These are phyloP conservation scores for Solea senegalensis DNA, from an alignment of 2,113 vertebrate genomes.

Conservation along the genomic window DNA sequence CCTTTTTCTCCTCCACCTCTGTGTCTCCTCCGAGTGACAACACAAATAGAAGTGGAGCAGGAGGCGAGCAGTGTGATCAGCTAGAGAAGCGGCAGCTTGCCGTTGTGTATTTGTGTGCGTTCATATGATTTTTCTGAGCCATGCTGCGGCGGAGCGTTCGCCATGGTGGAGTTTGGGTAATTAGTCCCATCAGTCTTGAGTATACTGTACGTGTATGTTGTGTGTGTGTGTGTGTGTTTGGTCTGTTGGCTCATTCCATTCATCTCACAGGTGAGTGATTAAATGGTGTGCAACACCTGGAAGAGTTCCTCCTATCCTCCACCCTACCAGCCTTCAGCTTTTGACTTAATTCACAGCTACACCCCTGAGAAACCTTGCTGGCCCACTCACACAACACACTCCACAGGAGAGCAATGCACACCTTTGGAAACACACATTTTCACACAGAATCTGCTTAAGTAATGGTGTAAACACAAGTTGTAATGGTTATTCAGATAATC, in stretches of 20 bases:
- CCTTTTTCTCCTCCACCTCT: slow-evolving; percentile 19
- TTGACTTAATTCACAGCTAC: slow-evolving; percentile 53
- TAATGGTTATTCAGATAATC: too few relatives aligned
- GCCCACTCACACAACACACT: slow-evolving; percentile 27
- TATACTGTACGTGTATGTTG: neutral
- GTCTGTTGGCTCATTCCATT: slow-evolving; percentile 40
- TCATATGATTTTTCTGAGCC: slow-evolving; percentile 40
- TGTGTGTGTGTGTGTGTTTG: slow-evolving; percentile 17
- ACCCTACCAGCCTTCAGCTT: slow-evolving; percentile 37
- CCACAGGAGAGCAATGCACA: slow-evolving; percentile 3
- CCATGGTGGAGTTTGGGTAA: slow-evolving; percentile 58
- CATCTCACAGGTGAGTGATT: slow-evolving; percentile 73
- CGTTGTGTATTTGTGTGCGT: slow-evolving; percentile 45
- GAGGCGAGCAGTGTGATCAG: slow-evolving; percentile 32
- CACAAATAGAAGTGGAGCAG: slow-evolving; percentile 9
- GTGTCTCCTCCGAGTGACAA: slow-evolving; percentile 22
- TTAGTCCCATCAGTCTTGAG: slow-evolving; percentile 67
- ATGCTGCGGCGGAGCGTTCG: slow-evolving; percentile 35
- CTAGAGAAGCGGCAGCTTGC: slow-evolving; percentile 30
- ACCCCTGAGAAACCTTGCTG: slow-evolving; percentile 38
- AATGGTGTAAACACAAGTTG: too few relatives aligned
- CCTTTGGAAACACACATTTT: neutral
- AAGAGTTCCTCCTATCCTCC: slow-evolving; percentile 41
- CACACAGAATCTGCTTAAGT: neutral
- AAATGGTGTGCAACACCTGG: slow-evolving; percentile 71